A percentile compares a stretch with the other conserved stretches of the same genome.
phyloP scores from a whole-genome alignment of 2,888 invertebrate species.

The Trichacis sp. region DNA sequence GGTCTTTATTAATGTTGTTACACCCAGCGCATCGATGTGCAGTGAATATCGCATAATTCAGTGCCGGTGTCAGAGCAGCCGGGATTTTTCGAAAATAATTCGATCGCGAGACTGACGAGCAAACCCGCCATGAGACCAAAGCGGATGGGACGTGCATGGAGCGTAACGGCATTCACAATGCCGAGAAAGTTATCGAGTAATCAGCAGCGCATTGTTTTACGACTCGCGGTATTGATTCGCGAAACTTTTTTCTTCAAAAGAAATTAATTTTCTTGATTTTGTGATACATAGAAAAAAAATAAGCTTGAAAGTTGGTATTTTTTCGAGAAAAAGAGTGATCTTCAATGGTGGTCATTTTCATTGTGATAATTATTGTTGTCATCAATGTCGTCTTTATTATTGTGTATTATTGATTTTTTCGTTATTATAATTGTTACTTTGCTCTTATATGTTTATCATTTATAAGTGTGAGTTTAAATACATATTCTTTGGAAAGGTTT shows the following conservation, averaged over 20 bases:
- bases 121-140: slow-evolving; percentile 42
- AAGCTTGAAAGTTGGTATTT: too few relatives aligned
- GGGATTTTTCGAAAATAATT: slow-evolving; percentile 40
- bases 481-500: too few relatives aligned
- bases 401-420: too few relatives aligned
- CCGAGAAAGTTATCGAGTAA: slow-evolving; percentile 63
- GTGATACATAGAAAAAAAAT: too few relatives aligned
- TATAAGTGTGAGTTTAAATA: too few relatives aligned
- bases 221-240: slow-evolving; percentile 64
- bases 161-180: slow-evolving; percentile 54
- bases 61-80: slow-evolving; percentile 10
- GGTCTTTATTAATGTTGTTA: slow-evolving; percentile 23
- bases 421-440: too few relatives aligned
- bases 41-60: slow-evolving; percentile 29
- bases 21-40: slow-evolving; percentile 20
- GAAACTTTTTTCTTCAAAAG: slow-evolving; percentile 35
- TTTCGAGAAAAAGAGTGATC: too few relatives aligned
- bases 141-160: slow-evolving; percentile 36
- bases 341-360: too few relatives aligned
- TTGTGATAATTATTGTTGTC: too few relatives aligned
- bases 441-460: too few relatives aligned
- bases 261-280: too few relatives aligned
- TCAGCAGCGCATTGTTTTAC: slow-evolving; percentile 68
- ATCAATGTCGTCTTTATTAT: too few relatives aligned
- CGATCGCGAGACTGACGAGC: slow-evolving; percentile 38